These are phyloP conservation scores for Acleris laterana DNA, from an alignment of 2,888 invertebrate species.

Conservation along the genomic window DNA sequence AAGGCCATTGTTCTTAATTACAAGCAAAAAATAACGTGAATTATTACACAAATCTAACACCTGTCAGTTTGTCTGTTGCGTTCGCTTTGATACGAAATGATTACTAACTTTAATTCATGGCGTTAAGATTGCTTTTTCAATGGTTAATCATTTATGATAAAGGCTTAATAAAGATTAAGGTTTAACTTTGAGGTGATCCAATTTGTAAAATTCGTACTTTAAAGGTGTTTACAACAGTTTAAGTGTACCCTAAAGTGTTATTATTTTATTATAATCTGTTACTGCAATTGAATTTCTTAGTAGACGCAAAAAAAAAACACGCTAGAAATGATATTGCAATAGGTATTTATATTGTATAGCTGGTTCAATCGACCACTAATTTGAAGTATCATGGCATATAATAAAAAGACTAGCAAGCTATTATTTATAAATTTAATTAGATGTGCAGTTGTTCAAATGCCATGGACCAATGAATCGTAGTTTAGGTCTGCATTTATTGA, in stretches of 20 bases:
- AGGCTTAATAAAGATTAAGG: not conserved
- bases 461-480: no score
- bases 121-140: not conserved
- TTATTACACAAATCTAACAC: slow-evolving; percentile 26
- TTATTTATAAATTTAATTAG: no score
- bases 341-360: no score
- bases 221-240: slow-evolving; percentile 11
- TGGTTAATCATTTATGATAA: not conserved
- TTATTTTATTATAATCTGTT: no score
- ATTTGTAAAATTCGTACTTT: not conserved
- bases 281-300: no score
- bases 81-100: not conserved
- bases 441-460: no score
- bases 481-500: no score
- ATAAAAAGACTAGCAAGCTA: no score
- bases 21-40: slow-evolving; percentile 20
- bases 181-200: not conserved
- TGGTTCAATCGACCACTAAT: no score
- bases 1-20: slow-evolving; percentile 24
- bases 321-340: no score
- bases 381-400: no score
- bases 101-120: not conserved
- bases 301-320: no score
- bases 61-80: slow-evolving; percentile 7
- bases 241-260: not conserved